Evolutionary conservation across 2,113 vertebrate genomes (phyloP), one percentile per base, ranked within the genome.

Genomic region (Ranitomeya variabilis): DNA sequence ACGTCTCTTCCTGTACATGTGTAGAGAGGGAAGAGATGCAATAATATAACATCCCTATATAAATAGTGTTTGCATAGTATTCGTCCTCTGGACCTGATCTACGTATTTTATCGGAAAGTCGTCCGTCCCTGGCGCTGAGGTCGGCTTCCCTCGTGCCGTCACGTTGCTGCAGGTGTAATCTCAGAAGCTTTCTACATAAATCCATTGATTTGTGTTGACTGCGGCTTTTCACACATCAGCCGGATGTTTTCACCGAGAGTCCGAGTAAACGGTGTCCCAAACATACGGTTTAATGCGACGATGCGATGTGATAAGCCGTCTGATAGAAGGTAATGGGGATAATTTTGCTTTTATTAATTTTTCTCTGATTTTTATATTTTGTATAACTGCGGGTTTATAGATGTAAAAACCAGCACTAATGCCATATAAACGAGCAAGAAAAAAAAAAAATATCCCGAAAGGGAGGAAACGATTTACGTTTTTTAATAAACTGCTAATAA

Each of bases 181-280:
- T 80, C 54, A 80, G 71, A 16, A 74, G 71, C 7, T 7, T 57
- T 31, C 55, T 31, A 60, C 55, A 54, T 84, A 23, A 51, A 51
- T 23, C 64, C 64, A 84, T 84, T 84, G 82, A 84, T 84, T 54
- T 84, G 82, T 84, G 64, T 84, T 84, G 82, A 51, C 66, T 52
- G 45, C 66, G 26, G 66, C 5, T 26, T 69, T 16, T 11, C 7
- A 21, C 60, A 67, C 45, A 84, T 64, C 62, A 54, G 14, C 69
- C 62, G 71, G 52, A 23, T 62, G 57, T 62, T 64, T 12, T 5
- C 4, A 37, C 18, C 0, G 31, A 6, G 71, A 5, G 37, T 7
- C 14, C 71, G 7, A 51, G 31, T 37, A 76, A 76, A 76, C 3
- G 11, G 18, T 76, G 19, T 45, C 26, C 26, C 26, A 37, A 16